Base-by-base conservation (phyloP, 2,888 invertebrate genomes). In the Meghimatium bilineatum region DNA sequence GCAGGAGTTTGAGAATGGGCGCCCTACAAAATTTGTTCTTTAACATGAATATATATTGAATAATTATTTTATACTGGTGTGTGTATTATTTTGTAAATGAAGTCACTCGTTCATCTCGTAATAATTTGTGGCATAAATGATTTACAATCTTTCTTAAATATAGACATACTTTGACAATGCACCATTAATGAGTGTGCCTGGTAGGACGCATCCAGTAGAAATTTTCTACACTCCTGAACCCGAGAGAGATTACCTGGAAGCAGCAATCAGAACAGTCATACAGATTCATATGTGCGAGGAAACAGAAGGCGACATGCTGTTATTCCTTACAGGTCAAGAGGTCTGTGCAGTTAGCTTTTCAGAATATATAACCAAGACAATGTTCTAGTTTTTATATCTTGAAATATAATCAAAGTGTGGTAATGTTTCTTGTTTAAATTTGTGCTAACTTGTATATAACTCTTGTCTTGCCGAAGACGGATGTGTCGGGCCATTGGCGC, bases 211-310 rank as follows among this genome's bases (percentile, higher is more conserved):
- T 94, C 97, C 98, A 1, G 98, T 98, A 0, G 98, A 98, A 93
- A 99, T 99, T 88, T 99, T 99, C 94, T 99, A 99, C 94, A 99
- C 99, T 0, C 99, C 99, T 0, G 99, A 99, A 92, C 99, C 99
- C 0, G 99, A 99, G 94, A 94, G 97, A 29, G 99, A 99, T 92
- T 99, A 99, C 93, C 94, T 99, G 84, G 99, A 99, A 94, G 99
- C 99, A 0, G 99, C 99, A 0, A 99, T 99, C 87, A 95, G 99
- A 85, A 99, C 99, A 0, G 99, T 99, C 0, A 96, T 98, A 86
- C 97, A 97, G 93, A 99, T 99, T 81, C 99, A 99, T 93, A 97
- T 99, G 95, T 94, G 94, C 91, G 95, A 95, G 88, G 94, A 94
- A 87, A 91, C 89, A 20, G 95, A 96, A 29, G 99, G 99, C 8